Evolutionary conservation across 2,888 invertebrate genomes (phyloP), one percentile per base, ranked within the genome.

Genomic region (Hypselothyrea guttata): DNA sequence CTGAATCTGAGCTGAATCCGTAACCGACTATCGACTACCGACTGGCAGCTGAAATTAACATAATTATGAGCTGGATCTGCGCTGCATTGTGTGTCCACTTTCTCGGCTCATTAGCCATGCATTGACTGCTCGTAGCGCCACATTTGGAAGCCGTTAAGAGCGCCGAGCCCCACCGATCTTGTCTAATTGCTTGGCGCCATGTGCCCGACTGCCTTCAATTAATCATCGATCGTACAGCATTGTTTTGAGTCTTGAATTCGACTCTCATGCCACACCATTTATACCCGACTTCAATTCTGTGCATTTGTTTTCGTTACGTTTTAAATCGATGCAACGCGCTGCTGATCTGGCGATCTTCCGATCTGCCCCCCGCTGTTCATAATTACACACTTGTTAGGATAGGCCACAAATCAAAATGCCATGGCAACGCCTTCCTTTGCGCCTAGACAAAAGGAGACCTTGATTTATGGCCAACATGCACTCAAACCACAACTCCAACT

Each of bases 381-480:
- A 86, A 86, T 86, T 86, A 87, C 85, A 86, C 87, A 86, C 86
- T 85, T 87, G 87, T 81, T 86, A 79, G 76, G 47, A 51, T 22
- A n/a, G 66, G 74, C 86, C 84, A 88, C 88, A 87, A 87, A 88
- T 87, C 87, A 87, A 76, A 60, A 38, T 75, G 65, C 59, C 54
- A 66, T 58, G 74, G 69, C 54, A 66, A 86, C 87, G 86, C 87
- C 83, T 66, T n/a, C 35, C 48, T 67, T 69, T 59, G 67, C 62
- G 63, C 55, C 59, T 61, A 38, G 59, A 68, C n/a, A n/a, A 61
- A 22, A 61, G 48, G 33, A 41, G 33, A 52, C 49, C 34, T 68
- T 87, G 85, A 86, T 87, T 82, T 82, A 85, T 77, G n/a, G n/a
- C n/a, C n/a, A n/a, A n/a, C n/a, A n/a, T n/a, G n/a, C n/a, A n/a